Percentiles rank a stretch among this genome's conserved stretches.
These are phyloP conservation scores for Strongylocentrotus purpuratus DNA, from an alignment of 35 echinoderm and acorn worm genomes.

Conservation along the genomic window DNA sequence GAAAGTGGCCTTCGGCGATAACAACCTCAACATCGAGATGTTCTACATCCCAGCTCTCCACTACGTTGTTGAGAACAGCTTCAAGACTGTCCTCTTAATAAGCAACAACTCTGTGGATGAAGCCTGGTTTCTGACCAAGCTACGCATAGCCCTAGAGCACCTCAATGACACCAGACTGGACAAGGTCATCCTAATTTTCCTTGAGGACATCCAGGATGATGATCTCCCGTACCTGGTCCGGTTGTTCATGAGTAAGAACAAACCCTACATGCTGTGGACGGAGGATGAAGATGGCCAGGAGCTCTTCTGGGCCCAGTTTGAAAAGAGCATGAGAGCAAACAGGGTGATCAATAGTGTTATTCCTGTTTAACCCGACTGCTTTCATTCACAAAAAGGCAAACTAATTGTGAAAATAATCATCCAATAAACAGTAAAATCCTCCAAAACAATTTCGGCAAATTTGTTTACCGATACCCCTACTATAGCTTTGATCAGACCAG, in stretches of 20 bases:
- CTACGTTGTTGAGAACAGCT: conserved; percentile 20
- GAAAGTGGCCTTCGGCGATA: background rate
- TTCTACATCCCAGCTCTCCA: background rate
- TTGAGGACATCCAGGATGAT: background rate
- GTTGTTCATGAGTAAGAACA: conserved; percentile 26
- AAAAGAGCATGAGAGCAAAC: conserved; percentile 6
- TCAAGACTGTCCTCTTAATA: background rate
- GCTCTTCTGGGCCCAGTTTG: conserved; percentile 22
- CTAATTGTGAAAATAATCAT: background rate
- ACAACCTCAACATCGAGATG: background rate
- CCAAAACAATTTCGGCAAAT: no score
- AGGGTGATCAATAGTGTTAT: background rate
- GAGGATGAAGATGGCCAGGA: conserved; percentile 31
- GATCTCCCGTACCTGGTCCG: background rate
- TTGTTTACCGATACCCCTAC: no score
- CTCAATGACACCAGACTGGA: conserved; percentile 37
- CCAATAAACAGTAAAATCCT: no score
- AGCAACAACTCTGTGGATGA: conserved; percentile 9
- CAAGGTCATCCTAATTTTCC: conserved; percentile 5
- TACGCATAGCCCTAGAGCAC: conserved; percentile 5
- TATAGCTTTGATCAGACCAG: no score
- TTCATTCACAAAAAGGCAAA: background rate
- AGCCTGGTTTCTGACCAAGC: conserved; percentile 20
- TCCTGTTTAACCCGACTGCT: background rate
- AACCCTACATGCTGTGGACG: conserved; percentile 23